Percentiles rank a stretch among this genome's conserved stretches.
These are phyloP conservation scores for Lepidothrix coronata DNA, from an alignment of 2,113 vertebrate species.

Conservation along the genomic window DNA sequence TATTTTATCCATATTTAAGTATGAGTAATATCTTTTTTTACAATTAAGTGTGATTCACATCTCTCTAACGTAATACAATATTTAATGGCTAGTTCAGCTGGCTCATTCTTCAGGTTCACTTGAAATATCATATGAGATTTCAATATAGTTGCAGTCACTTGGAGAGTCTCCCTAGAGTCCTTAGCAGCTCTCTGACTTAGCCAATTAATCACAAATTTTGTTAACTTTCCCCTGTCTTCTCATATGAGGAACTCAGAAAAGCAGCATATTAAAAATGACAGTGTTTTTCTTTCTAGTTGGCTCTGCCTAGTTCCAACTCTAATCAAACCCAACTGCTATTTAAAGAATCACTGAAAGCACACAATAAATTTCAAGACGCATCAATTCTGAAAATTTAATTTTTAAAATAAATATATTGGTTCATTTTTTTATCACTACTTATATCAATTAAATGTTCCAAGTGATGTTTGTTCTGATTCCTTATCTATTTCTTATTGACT, in stretches of 20 bases:
- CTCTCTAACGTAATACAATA: background rate
- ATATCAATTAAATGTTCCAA: background rate
- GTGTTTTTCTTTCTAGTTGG: background rate
- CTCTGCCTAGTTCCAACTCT: background rate
- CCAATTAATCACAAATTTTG: background rate
- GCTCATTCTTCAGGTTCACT: background rate
- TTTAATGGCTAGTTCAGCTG: background rate
- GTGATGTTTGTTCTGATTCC: background rate
- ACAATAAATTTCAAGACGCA: background rate
- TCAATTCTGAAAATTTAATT: background rate
- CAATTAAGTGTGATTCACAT: background rate
- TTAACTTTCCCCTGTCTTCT: background rate
- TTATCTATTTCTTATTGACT: background rate
- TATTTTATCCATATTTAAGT: background rate
- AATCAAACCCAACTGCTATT: background rate
- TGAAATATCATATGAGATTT: background rate
- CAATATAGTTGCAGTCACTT: background rate
- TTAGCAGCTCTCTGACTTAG: background rate
- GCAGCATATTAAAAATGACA: background rate
- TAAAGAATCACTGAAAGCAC: background rate
- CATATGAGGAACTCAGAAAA: background rate
- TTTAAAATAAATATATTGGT: background rate
- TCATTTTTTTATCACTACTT: background rate
- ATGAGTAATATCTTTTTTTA: background rate
- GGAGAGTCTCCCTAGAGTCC: background rate